Evolutionary conservation across 2,113 vertebrate species (phyloP), one percentile per base, ranked within the genome.

Genomic region (Melanocharis versteri): DNA sequence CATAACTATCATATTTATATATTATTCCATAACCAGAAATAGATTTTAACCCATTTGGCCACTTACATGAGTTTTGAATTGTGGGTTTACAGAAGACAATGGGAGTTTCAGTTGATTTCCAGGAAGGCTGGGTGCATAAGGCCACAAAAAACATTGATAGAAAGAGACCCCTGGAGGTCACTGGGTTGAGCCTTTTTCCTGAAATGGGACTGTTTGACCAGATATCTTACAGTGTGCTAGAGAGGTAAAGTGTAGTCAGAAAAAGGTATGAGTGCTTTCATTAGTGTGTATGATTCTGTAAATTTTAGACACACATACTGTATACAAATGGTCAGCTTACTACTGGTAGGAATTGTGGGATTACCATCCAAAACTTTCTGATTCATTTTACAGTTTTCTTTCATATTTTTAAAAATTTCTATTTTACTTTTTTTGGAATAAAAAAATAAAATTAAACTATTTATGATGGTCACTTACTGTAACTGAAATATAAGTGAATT

Each of bases 101-200:
- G 13, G 10, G 4, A 62, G 7, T 80, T 87, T 44, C 16, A n/a
- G 6, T 1, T 8, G 6, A 6, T 69, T 77, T 78, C 10, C 13
- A 44, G 2, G 6, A 73, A 45, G 15, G 2, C 19, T 30, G 40
- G 5, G 27, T 77, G 68, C 16, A 5, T 14, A 56, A 7, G 6
- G 19, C 11, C 18, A 27, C 24, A 61, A 28, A 28, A 69, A 73
- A 19, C 4, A 15, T 21, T 35, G 22, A 3, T 17, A 27, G 37
- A 70, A 70, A 56, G 15, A 60, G 26, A 35, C 3, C 1, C 3
- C 17, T 45, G 26, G 35, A 82, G 11, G 35, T 58, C 51, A 57
- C 5, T 0, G 0, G 33, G 8, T 17, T 45, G 35, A 57, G 7
- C 2, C 2, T 64, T 80, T 68, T 64, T 22, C 17, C 37, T 51